phyloP scores from a whole-genome alignment of 1,140 invertebrate species.

The Scaptomyza montana region DNA sequence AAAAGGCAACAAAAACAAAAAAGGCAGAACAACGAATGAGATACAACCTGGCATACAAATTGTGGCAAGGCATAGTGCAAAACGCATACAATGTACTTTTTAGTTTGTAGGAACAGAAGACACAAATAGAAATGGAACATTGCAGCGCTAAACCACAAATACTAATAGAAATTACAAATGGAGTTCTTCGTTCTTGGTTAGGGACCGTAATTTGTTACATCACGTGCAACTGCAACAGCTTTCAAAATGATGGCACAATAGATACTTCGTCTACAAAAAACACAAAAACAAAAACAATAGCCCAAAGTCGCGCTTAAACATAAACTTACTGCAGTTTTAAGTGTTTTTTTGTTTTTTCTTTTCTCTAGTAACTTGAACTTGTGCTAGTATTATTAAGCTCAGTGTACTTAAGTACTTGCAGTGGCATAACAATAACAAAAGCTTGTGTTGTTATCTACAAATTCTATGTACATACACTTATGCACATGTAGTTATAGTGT shows the following conservation, averaged over 20 bases:
- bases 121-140: slow-evolving; percentile 17
- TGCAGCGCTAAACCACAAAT: slow-evolving; percentile 5
- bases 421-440: slow-evolving; percentile 40
- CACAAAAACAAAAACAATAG: too few relatives aligned
- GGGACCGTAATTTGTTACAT: neutral
- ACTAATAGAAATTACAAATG: slow-evolving; percentile 23
- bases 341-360: too few relatives aligned
- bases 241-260: slow-evolving; percentile 6
- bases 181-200: slow-evolving; percentile 8
- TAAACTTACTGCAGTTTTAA: too few relatives aligned
- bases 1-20: slow-evolving; percentile 3
- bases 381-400: slow-evolving; percentile 6
- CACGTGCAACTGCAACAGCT: slow-evolving; percentile 13
- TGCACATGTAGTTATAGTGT: neutral
- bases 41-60: slow-evolving; percentile 27
- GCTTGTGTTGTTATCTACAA: slow-evolving; percentile 25
- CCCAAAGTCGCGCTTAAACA: too few relatives aligned
- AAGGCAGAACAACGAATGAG: neutral
- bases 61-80: slow-evolving; percentile 19
- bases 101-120: neutral
- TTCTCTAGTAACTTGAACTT: neutral
- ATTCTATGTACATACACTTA: slow-evolving; percentile 1
- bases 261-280: slow-evolving; percentile 11
- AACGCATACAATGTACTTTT: neutral
- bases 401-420: slow-evolving; percentile 31